phyloP scores from a whole-genome alignment of 2,113 vertebrate species.

The Pithys albifrons region DNA sequence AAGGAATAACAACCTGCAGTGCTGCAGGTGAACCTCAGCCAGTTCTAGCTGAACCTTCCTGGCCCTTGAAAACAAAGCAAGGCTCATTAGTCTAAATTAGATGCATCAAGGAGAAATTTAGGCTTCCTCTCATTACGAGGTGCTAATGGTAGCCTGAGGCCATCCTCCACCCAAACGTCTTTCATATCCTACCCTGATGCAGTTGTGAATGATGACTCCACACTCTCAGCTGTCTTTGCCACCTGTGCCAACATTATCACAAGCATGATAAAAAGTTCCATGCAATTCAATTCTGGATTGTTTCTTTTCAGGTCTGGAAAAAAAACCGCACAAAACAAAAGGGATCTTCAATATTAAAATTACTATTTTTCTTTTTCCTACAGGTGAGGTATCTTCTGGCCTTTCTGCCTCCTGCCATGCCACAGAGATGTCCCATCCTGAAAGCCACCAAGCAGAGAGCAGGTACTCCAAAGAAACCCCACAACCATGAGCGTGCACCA shows the following conservation, averaged over 20 bases:
- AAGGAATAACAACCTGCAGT: conserved; percentile 20
- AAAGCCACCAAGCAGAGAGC: not conserved
- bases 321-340: not conserved
- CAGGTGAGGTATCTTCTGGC: not conserved
- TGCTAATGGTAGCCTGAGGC: not conserved
- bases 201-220: conserved; percentile 73
- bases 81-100: not conserved
- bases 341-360: not conserved
- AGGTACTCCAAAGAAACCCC: not conserved
- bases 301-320: conserved; percentile 72
- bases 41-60: conserved; percentile 70
- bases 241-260: conserved; percentile 72
- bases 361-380: not conserved
- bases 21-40: conserved; percentile 77
- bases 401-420: fast-evolving
- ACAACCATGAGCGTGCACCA: not conserved
- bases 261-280: conserved; percentile 63
- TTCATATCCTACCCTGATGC: conserved; percentile 64
- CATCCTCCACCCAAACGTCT: not conserved
- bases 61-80: conserved; percentile 61
- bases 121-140: not conserved
- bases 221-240: conserved; percentile 65
- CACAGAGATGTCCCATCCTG: not conserved
- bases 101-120: not conserved
- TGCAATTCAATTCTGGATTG: conserved; percentile 73